Evolutionary conservation across 2,888 invertebrate species (phyloP).

Genomic region (Pammene fasciana): DNA sequence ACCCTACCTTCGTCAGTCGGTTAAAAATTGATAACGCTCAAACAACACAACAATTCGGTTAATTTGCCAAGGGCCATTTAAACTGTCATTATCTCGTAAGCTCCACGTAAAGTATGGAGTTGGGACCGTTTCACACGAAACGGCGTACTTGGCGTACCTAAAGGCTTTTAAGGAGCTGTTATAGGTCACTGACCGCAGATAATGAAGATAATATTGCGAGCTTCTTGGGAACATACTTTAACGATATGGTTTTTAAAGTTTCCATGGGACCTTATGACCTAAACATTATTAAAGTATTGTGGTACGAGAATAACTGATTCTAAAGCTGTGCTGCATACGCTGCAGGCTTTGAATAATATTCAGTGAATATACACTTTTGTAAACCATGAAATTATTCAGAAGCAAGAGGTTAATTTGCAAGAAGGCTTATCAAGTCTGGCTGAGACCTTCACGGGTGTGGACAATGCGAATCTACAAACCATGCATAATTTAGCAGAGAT

Average conservation of each 20-base stretch:
- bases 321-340: no score
- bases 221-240: slow-evolving; percentile 17
- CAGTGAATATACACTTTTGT: no score
- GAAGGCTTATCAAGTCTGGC: no score
- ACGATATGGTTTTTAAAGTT: background rate
- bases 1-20: background rate
- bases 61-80: background rate
- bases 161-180: slow-evolving; percentile 22
- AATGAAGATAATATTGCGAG: slow-evolving; percentile 9
- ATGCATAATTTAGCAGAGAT: slow-evolving; percentile 20
- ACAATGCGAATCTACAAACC: background rate
- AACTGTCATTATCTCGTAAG: slow-evolving; percentile 15
- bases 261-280: background rate
- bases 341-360: no score
- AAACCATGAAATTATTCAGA: no score
- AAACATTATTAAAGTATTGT: no score
- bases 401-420: no score
- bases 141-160: slow-evolving; percentile 13
- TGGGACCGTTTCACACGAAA: slow-evolving; percentile 15
- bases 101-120: slow-evolving; percentile 7
- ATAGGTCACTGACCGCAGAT: slow-evolving; percentile 22
- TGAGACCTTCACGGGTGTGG: slow-evolving; percentile 11
- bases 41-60: background rate
- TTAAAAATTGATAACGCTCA: background rate
- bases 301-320: no score